A percentile compares a stretch with the other conserved stretches of the same genome.
phyloP scores from a whole-genome alignment of 2,888 invertebrate genomes.

The Buathra laborator region DNA sequence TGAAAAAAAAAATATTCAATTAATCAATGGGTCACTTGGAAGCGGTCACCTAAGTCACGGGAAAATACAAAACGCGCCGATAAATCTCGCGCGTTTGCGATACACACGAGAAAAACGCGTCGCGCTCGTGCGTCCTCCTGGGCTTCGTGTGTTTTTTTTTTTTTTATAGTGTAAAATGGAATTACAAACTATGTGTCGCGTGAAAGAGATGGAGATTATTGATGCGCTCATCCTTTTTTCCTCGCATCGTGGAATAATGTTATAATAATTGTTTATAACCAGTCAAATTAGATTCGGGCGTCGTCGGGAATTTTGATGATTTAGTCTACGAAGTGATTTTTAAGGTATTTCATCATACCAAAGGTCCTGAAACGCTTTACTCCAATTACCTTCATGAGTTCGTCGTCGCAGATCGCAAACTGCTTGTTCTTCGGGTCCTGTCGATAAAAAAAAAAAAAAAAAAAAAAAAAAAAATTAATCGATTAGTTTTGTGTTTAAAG shows the following conservation, averaged over 20 bases:
- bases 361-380: slow-evolving; percentile 97
- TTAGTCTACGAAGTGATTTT: slow-evolving; percentile 93
- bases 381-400: slow-evolving; percentile 95
- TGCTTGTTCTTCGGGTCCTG: slow-evolving; percentile 97
- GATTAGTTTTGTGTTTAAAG: not conserved
- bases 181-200: slow-evolving; percentile 76
- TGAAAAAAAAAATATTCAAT: slow-evolving; percentile 70
- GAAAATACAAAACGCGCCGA: not conserved
- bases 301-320: slow-evolving; percentile 64
- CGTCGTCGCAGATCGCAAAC: slow-evolving; percentile 97
- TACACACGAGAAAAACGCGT: slow-evolving; percentile 59
- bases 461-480: slow-evolving; percentile 33
- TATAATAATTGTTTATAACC: slow-evolving; percentile 68
- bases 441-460: slow-evolving; percentile 67
- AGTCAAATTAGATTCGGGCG: slow-evolving; percentile 65
- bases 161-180: slow-evolving; percentile 70
- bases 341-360: slow-evolving; percentile 98
- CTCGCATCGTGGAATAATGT: slow-evolving; percentile 70
- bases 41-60: slow-evolving; percentile 75
- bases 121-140: not conserved
- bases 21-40: slow-evolving; percentile 73
- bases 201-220: slow-evolving; percentile 78
- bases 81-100: not conserved
- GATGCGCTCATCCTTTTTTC: slow-evolving; percentile 30
- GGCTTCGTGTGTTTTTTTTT: slow-evolving; percentile 45